Base-by-base conservation (phyloP, 2,113 vertebrate genomes). In the Lonchura striata region DNA sequence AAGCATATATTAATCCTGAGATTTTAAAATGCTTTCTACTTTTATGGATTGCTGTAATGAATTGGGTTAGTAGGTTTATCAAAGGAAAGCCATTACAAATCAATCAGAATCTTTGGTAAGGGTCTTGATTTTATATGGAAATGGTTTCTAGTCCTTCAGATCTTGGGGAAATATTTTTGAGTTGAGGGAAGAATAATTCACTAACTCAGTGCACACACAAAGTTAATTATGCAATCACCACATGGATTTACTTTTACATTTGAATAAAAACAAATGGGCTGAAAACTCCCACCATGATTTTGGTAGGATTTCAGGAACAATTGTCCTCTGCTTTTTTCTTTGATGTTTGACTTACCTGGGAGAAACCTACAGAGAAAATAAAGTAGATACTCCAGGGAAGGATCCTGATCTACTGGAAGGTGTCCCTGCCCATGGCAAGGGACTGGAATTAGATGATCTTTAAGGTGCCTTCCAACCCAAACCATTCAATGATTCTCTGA, bases 371-470 rank as follows among this genome's bases (percentile, higher is more conserved):
- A 19, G 13, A 52, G 54, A 86, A 92, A 91, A 64, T 60, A 50
- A 46, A 3, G 2, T 3, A 46, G 39, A 35, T 30, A 47, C 6
- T 7, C 10, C 0, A 0, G 76, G 44, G 87, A 47, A 89, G 30
- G 46, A 68, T 10, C 6, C 7, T 68, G 47, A 15, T 12, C 13
- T 11, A 12, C 24, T 24, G 61, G 17, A 31, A 68, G 5, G 3
- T 35, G 46, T 18, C 20, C 33, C 28, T 74, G 23, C 33, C 27
- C 69, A 13, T 13, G 16, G 24, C 39, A 82, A 39, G 39, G 23
- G 28, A 8, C 7, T 60, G 69, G 39, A 75, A 53, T 12, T 4
- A 19, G 25, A 9, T 25, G 28, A 30, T 13, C 4, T 44, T 54
- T 19, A 31, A 54, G 11, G 7, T 53, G 25, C 14, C 17, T 76